Conservation (phyloP, 92 coral and sea anemone genomes). For the Phenganax subtilis region DNA sequence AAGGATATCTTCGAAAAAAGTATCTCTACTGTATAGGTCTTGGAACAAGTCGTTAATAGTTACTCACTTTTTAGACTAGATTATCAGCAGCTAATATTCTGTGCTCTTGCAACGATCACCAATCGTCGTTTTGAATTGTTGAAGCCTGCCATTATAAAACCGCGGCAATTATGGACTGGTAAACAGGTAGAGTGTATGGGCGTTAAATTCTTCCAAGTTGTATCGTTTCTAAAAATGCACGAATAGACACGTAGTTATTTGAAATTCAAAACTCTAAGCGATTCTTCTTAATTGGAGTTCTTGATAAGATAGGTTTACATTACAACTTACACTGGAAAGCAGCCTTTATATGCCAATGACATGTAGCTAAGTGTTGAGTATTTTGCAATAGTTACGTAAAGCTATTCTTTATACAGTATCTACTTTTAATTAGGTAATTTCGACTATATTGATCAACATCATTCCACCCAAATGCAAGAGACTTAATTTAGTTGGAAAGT, state of each 20-base stretch:
- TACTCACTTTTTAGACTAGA: constrained; percentile 50
- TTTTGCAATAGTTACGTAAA: too few relatives aligned
- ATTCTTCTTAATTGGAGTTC: too few relatives aligned
- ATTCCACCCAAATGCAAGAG: constrained; percentile 58
- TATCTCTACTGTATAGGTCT: too few relatives aligned
- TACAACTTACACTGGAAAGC: too few relatives aligned
- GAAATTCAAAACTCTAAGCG: too few relatives aligned
- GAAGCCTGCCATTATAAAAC: constrained; percentile 69
- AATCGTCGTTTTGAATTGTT: constrained; percentile 59
- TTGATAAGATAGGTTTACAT: too few relatives aligned
- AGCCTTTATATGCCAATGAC: too few relatives aligned
- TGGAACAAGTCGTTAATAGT: background rate
- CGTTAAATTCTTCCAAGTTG: background rate
- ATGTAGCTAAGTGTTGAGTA: too few relatives aligned
- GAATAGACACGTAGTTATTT: too few relatives aligned
- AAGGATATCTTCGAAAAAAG: too few relatives aligned
- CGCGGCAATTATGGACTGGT: constrained; percentile 78
- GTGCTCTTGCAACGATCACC: constrained; percentile 71
- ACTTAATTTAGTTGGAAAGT: constrained; percentile 67
- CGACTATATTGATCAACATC: constrained; percentile 80
- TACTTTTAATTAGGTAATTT: constrained; percentile 54
- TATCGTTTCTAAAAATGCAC: background rate
- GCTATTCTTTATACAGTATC: background rate
- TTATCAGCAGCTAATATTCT: constrained; percentile 88
- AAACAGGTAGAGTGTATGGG: constrained; percentile 59